Evolutionary conservation across 2,888 invertebrate species (phyloP).

Genomic region (Dendrolimus pini): DNA sequence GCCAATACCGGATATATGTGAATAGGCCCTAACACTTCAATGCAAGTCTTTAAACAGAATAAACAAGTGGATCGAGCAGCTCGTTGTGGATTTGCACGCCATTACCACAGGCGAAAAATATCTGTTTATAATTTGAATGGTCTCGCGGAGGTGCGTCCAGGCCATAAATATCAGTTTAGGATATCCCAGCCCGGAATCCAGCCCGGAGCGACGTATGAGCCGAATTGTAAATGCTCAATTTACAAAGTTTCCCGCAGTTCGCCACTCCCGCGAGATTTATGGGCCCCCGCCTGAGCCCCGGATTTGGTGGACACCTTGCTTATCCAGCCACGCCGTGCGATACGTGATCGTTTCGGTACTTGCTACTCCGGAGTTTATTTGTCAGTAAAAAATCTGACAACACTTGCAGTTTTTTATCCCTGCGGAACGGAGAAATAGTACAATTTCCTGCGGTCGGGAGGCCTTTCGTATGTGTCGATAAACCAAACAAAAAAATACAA

Average conservation of each 20-base stretch:
- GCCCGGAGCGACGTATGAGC: slow-evolving; percentile 28
- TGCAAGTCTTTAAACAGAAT: too few species aligned
- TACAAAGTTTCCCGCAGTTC: slow-evolving; percentile 32
- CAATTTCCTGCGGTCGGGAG: too few species aligned
- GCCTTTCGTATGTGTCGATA: too few species aligned
- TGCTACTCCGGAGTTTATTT: background rate
- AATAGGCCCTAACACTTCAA: too few species aligned
- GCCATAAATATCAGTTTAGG: slow-evolving; percentile 64
- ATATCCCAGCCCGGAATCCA: background rate
- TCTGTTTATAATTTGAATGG: background rate
- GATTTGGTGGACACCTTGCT: slow-evolving; percentile 8
- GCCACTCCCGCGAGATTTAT: slow-evolving; percentile 8
- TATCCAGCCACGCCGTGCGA: background rate
- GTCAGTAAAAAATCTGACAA: too few species aligned
- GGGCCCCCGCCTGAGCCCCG: slow-evolving; percentile 1
- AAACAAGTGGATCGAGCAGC: too few species aligned
- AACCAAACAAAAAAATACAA: too few species aligned
- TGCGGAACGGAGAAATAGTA: too few species aligned
- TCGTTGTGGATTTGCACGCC: too few species aligned
- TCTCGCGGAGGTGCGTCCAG: slow-evolving; percentile 36
- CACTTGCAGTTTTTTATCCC: too few species aligned
- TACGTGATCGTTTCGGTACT: background rate
- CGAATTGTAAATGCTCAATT: slow-evolving; percentile 64
- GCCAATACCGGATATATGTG: too few species aligned
- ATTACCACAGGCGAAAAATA: background rate